Evolutionary conservation across 2,888 invertebrate species (phyloP), one percentile per base, ranked within the genome.

Genomic region (Resseliella maxima): DNA sequence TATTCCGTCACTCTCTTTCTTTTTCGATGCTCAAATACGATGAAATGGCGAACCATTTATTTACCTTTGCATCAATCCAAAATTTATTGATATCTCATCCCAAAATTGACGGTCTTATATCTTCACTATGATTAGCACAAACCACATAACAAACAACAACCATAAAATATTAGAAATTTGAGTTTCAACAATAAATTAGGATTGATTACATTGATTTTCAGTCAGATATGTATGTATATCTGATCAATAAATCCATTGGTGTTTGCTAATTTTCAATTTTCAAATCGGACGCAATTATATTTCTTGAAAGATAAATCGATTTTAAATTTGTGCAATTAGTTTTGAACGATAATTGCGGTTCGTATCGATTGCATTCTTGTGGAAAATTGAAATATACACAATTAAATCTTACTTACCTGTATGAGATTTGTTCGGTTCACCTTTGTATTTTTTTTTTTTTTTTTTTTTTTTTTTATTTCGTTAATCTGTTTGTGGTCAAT

Each of bases 251-350:
- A 72, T 72, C 72, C 35, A 72, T 72, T 72, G 3, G 31, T 31
- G 10, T 31, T 72, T 10, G 31, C 5, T 59, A 15, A 72, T 72
- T 72, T n/a, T 72, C 72, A 72, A 72, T 72, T 35, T 72, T 5
- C 0, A 12, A 72, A 31, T 27, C 2, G 5, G 72, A 27, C n/a
- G 1, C 10, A 31, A 72, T 18, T 24, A 24, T 24, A 12, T 41
- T 12, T 2, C 31, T 18, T 15, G 15, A 15, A 0, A 31, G n/a
- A 31, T 72, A 15, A 72, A 72, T 72, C 35, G 72, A 72, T 31
- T 72, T 50, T 72, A 72, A 72, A 72, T 59, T n/a, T 59, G 31
- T 72, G 31, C 31, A 72, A 72, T 72, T 72, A 72, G 31, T n/a
- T 72, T 72, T 15, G 31, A 3, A 72, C 72, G 0, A 15, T 72